Conservation (phyloP, 1,140 invertebrate genomes). For the Drosophila fuyamai region DNA sequence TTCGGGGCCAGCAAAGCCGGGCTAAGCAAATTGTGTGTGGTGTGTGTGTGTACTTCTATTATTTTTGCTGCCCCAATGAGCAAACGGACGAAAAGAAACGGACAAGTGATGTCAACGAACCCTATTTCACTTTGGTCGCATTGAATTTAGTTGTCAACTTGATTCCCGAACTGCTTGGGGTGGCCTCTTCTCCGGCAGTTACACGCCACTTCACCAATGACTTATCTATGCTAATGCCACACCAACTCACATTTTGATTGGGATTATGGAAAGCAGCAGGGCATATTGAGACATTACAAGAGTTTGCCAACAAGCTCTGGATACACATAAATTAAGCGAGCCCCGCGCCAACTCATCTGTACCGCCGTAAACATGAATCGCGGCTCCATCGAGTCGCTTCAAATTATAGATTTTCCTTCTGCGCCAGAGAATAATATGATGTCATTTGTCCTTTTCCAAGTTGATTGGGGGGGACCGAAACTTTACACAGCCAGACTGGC, state of each 20-base stretch:
- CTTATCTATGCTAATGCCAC: constrained; percentile 32
- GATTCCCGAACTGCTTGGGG: constrained; percentile 32
- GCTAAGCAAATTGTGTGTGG: background rate
- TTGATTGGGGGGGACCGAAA: background rate
- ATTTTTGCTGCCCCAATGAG: constrained; percentile 32
- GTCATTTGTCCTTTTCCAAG: constrained; percentile 26
- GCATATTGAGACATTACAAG: constrained; percentile 10
- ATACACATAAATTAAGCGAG: constrained; percentile 39
- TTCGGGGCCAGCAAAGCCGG: constrained; percentile 16
- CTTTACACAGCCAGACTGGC: background rate
- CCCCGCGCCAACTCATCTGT: constrained; percentile 1
- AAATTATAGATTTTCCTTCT: constrained; percentile 40
- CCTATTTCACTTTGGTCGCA: constrained; percentile 24
- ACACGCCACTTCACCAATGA: constrained; percentile 10
- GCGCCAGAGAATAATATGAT: constrained; percentile 23
- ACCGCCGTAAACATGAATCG: constrained; percentile 24
- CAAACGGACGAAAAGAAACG: constrained; percentile 3
- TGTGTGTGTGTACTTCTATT: constrained; percentile 12
- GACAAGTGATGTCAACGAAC: constrained; percentile 61
- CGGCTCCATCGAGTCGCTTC: constrained; percentile 49
- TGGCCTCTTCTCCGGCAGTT: background rate
- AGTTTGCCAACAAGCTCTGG: constrained; percentile 6
- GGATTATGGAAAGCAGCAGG: constrained; percentile 26
- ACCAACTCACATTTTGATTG: constrained; percentile 34
- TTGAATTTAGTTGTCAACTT: constrained; percentile 32